Evolutionary conservation across 2,113 vertebrate species (phyloP).

Genomic region (Sylvia atricapilla): DNA sequence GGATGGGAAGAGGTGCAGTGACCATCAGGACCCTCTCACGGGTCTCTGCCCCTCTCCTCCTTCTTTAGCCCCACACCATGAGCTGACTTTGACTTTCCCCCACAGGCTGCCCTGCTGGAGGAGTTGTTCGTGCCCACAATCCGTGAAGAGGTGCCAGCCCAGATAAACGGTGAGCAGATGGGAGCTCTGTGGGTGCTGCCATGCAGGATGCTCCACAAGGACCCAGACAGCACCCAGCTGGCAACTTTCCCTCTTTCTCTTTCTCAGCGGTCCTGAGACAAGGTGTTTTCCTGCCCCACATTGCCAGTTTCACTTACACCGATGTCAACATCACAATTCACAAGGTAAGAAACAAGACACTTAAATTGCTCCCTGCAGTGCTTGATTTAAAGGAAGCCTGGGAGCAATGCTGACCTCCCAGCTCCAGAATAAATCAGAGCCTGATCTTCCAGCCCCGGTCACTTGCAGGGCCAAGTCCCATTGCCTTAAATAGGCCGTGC

Average conservation of each 20-base stretch:
- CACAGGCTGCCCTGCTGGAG: constrained; percentile 14
- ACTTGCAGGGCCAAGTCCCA: not conserved
- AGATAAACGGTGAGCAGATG: not conserved
- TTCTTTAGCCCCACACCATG: rapidly evolving
- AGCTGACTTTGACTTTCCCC: not conserved
- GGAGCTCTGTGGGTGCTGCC: not conserved
- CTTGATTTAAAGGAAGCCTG: not conserved
- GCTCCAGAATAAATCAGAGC: not conserved
- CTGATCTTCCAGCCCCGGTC: not conserved
- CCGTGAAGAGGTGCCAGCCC: not conserved
- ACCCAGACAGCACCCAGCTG: not conserved
- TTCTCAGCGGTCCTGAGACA: not conserved
- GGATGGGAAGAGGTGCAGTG: not conserved
- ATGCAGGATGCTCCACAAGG: rapidly evolving
- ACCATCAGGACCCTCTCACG: not conserved
- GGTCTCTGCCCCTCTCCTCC: not conserved
- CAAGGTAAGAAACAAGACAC: not conserved
- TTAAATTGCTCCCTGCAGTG: not conserved
- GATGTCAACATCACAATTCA: not conserved
- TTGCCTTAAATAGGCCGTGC: rapidly evolving
- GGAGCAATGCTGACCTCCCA: not conserved
- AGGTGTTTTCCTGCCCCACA: constrained; percentile 27
- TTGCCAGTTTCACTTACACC: not conserved
- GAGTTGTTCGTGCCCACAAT: not conserved
- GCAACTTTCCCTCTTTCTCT: not conserved